Percentiles rank a stretch among this genome's conserved stretches.
These are phyloP conservation scores for Nebria salina DNA, from an alignment of 2,888 invertebrate species.

Conservation along the genomic window DNA sequence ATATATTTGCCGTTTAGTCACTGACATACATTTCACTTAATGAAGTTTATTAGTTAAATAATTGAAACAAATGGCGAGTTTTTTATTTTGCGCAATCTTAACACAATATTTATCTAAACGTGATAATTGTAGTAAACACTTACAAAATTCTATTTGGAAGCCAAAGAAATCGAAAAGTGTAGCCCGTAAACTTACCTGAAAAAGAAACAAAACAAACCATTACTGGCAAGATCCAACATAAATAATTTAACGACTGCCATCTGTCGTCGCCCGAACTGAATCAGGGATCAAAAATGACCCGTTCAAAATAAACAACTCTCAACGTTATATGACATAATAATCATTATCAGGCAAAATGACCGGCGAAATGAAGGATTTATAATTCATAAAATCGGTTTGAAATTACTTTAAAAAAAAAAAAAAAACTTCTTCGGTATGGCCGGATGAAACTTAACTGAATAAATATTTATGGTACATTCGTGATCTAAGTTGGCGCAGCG, in stretches of 20 bases:
- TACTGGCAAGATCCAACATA: background rate
- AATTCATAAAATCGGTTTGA: conserved; percentile 40
- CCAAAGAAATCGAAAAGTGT: background rate
- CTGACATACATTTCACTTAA: too few species aligned
- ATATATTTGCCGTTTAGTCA: too few species aligned
- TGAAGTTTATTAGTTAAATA: too few species aligned
- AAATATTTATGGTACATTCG: conserved; percentile 44
- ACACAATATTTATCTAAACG: too few species aligned
- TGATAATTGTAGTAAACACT: background rate
- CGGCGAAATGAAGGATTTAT: conserved; percentile 32
- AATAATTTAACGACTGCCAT: conserved; percentile 1
- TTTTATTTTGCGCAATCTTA: too few species aligned
- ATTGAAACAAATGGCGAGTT: too few species aligned
- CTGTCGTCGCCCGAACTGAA: background rate
- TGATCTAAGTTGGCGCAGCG: conserved; percentile 29
- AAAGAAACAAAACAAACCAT: background rate
- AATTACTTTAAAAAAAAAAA: conserved; percentile 22
- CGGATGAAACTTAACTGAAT: conserved; percentile 41
- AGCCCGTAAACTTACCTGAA: background rate
- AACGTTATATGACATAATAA: background rate
- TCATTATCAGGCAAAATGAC: background rate
- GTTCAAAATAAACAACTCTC: background rate
- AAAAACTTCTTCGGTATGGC: conserved; percentile 30
- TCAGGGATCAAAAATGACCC: background rate
- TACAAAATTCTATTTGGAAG: background rate